Evolutionary conservation across 2,888 invertebrate species (phyloP).

Genomic region (Cephus runcator): DNA sequence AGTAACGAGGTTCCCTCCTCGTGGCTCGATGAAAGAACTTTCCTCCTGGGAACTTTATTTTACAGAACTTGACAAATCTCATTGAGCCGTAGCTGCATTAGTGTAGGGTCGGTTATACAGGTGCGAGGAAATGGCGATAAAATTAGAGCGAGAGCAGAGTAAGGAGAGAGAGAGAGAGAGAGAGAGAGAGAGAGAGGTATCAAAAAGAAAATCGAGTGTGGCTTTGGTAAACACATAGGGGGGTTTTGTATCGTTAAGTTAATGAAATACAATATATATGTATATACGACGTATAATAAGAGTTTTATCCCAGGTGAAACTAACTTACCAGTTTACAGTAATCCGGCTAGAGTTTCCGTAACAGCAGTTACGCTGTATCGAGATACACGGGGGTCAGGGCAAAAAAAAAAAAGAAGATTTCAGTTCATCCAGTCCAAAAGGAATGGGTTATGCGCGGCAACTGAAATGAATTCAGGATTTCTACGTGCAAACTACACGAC

Average conservation of each 20-base stretch:
- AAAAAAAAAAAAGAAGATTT: neutral
- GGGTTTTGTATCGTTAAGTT: neutral
- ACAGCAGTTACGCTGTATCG: neutral
- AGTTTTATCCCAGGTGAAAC: neutral
- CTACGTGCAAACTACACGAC: neutral
- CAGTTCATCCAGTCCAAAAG: neutral
- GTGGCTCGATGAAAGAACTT: neutral
- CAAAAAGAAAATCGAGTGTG: neutral
- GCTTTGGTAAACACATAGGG: neutral
- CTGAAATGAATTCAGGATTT: neutral
- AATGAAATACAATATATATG: neutral
- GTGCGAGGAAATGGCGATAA: neutral
- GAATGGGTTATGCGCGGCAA: neutral
- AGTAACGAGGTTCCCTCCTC: neutral
- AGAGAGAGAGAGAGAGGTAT: slow-evolving; percentile 1
- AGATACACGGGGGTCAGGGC: neutral
- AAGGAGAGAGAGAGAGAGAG: slow-evolving; percentile 1
- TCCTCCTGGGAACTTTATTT: neutral
- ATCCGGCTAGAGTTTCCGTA: neutral
- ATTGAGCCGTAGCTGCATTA: neutral
- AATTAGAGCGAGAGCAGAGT: neutral
- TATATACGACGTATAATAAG: neutral
- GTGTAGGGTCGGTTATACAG: neutral
- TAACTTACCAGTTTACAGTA: neutral
- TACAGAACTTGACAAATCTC: neutral